Evolutionary conservation across 2,888 invertebrate genomes (phyloP), one percentile per base, ranked within the genome.

Genomic region (Platerodrilus igneus): DNA sequence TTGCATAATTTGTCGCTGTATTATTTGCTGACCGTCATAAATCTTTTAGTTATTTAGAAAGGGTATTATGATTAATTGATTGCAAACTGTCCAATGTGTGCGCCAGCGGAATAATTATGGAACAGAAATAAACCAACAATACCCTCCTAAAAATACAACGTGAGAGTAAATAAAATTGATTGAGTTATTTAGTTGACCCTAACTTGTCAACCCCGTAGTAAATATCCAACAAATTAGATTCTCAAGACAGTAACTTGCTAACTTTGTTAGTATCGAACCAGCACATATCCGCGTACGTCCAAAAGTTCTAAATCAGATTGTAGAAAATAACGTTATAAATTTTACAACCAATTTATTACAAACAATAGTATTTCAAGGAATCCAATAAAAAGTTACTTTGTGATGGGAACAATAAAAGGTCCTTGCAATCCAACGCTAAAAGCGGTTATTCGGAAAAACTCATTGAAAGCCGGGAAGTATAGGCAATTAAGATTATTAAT

Each of bases 401-500:
- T 37, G 41, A 37, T 23, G 23, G 40, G 37, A 40, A 49, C 48
- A 50, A 45, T 47, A 30, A 36, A 39, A 34, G 27, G 44, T 36
- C 25, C 38, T 35, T 37, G 16, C 22, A 27, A 21, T 23, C 36
- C 31, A 27, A 26, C 10, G 30, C 37, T 40, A 40, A 36, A 35
- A 44, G 44, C 42, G 41, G 42, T 33, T 47, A 48, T 44, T 45
- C 46, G 37, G 36, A 45, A 50, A 48, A 47, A 48, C 47, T 37
- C 41, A 45, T 35, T 36, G 50, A 45, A 48, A 52, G 49, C 47
- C 44, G 49, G 44, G 48, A 55, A 55, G 55, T 56, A 56, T 55
- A 50, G 56, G 51, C 55, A 56, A 56, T 56, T 56, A 56, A 56
- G 53, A 56, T 53, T 55, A 56, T 56, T 56, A 56, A 56, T 56